Percentiles rank a stretch among this genome's conserved stretches.
These are phyloP conservation scores for Luperina nickerlii DNA, from an alignment of 2,888 invertebrate genomes.

Conservation along the genomic window DNA sequence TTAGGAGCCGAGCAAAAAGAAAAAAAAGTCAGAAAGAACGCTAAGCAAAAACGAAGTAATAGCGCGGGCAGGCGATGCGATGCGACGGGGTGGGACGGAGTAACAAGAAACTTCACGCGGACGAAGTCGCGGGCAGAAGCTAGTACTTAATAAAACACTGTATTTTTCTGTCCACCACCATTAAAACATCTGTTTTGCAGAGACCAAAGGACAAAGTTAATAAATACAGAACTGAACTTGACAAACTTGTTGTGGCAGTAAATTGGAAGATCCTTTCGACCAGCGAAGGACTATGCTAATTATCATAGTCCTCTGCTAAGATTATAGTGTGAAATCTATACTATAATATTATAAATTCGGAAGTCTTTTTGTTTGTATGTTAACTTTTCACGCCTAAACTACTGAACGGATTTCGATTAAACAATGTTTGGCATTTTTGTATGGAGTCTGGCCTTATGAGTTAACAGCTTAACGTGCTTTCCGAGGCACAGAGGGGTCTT, in stretches of 20 bases:
- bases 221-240: background rate
- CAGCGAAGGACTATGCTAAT: background rate
- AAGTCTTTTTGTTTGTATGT: background rate
- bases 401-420: background rate
- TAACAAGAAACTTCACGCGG: no score
- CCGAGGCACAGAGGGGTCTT: no score
- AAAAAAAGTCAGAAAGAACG: no score
- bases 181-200: background rate
- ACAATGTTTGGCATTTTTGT: background rate
- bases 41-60: no score
- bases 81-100: no score
- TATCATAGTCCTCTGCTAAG: no score
- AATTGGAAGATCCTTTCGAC: background rate
- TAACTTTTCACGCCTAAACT: background rate
- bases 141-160: background rate
- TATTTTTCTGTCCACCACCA: background rate
- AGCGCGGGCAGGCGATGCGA: no score
- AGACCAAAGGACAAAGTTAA: no score
- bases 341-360: background rate
- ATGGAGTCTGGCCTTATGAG: no score
- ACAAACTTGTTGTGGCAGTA: background rate
- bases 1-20: no score
- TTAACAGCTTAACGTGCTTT: no score
- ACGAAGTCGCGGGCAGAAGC: no score
- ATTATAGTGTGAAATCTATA: background rate